Conservation (phyloP, 2,888 invertebrate species). For the Homarus gammarus region DNA sequence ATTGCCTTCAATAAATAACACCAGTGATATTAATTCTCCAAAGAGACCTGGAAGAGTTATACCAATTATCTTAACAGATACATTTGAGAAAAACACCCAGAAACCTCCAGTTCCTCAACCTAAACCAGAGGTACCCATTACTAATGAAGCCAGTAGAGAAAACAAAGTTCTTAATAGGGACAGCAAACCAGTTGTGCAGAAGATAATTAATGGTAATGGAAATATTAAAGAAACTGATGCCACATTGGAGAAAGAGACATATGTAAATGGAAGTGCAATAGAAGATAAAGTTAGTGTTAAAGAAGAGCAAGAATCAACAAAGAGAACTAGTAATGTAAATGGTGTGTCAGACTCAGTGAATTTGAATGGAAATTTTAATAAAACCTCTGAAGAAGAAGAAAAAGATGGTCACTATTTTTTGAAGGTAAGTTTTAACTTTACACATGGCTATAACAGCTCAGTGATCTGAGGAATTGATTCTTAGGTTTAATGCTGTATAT, state of each 20-base stretch:
- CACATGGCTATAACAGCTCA: too few species aligned
- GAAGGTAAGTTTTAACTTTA: slow-evolving; percentile 79
- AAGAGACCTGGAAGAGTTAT: slow-evolving; percentile 65
- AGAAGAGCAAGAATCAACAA: slow-evolving; percentile 8
- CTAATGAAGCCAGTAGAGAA: slow-evolving; percentile 21
- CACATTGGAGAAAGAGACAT: slow-evolving; percentile 13
- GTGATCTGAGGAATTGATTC: not conserved
- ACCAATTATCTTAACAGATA: slow-evolving; percentile 53
- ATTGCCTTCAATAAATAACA: not conserved
- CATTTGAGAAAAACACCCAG: slow-evolving; percentile 25
- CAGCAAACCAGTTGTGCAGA: slow-evolving; percentile 31
- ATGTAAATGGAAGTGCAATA: slow-evolving; percentile 54
- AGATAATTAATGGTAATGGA: slow-evolving; percentile 57
- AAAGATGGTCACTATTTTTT: slow-evolving; percentile 90
- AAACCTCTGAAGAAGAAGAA: slow-evolving; percentile 77
- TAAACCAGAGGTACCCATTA: slow-evolving; percentile 30
- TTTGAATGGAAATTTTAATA: slow-evolving; percentile 29
- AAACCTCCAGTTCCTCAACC: slow-evolving; percentile 48
- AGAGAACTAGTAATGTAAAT: slow-evolving; percentile 58
- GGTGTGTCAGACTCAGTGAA: slow-evolving; percentile 41
- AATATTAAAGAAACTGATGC: slow-evolving; percentile 47
- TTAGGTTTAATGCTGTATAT: not conserved
- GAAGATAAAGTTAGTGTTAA: slow-evolving; percentile 23
- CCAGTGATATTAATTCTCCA: slow-evolving; percentile 41
- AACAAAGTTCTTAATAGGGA: slow-evolving; percentile 5